Evolutionary conservation across 2,113 vertebrate species (phyloP), one percentile per base, ranked within the genome.

Genomic region (Melanostigma gelatinosum): DNA sequence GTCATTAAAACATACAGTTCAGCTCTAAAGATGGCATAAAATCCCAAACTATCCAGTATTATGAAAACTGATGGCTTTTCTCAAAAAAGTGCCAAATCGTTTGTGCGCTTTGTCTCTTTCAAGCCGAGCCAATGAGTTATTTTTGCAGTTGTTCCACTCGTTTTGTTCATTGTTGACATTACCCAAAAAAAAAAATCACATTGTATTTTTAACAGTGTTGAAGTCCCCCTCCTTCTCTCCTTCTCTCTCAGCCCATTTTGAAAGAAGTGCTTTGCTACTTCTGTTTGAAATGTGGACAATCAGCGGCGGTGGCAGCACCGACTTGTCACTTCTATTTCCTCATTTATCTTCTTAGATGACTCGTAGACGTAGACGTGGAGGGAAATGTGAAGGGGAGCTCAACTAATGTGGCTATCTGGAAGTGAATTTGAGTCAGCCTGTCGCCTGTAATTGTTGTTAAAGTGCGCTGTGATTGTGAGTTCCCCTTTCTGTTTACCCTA

Each of bases 271-370:
- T 79, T 73, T 75, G 29, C 58, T 67, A 6, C 62, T 54, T 72
- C 40, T 83, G 60, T 85, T 73, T 81, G 46, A 83, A 85, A 85
- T 84, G 78, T 78, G 85, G 85, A 85, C 91, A 88, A 83, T 88
- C 83, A 67, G 73, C 22, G 5, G 40, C 1, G 46, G 62, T 72
- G 64, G 80, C 42, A 36, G 65, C 66, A 15, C 50, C 24, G 40
- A 62, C 58, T 52, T 67, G 67, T 79, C 81, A 81, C 65, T 79
- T 72, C 24, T 68, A 71, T 73, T 84, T 85, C 80, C 70, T 79
- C 65, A 60, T 78, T 77, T 64, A 58, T 87, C 74, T 70, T 60
- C 67, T 67, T 36, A 6, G 36, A 73, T 64, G n/a, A 72, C 85
- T 85, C 57, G 55, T 65, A 73, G 69, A 74, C 62, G 68, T 29